Conservation (phyloP, 2,888 invertebrate species). For the Mechanitis messenoides region DNA sequence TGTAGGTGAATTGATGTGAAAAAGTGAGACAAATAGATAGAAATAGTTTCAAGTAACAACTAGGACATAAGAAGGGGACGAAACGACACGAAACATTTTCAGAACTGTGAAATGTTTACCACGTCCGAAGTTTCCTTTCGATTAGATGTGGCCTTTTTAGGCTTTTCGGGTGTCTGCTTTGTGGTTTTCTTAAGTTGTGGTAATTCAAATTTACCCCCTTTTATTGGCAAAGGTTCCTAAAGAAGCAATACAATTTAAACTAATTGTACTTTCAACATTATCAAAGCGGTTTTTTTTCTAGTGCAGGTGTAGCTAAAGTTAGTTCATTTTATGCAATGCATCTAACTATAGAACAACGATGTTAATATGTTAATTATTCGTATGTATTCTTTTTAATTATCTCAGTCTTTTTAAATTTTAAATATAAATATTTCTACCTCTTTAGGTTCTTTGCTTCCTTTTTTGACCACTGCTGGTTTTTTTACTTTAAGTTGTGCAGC, state of each 20-base stretch:
- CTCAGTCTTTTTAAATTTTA: slow-evolving; percentile 42
- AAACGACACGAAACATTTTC: slow-evolving; percentile 23
- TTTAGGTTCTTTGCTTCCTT: slow-evolving; percentile 48
- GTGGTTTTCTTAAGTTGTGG: slow-evolving; percentile 70
- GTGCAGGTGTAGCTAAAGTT: slow-evolving; percentile 45
- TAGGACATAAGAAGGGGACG: slow-evolving; percentile 28
- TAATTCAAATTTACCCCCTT: slow-evolving; percentile 69
- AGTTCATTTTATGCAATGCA: slow-evolving; percentile 46
- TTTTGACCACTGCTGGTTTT: slow-evolving; percentile 68
- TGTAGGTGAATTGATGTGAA: slow-evolving; percentile 11
- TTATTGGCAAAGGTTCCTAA: slow-evolving; percentile 66
- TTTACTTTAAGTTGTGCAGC: slow-evolving; percentile 69
- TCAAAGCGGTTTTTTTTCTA: slow-evolving; percentile 40
- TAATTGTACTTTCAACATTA: slow-evolving; percentile 41
- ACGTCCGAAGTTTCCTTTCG: slow-evolving; percentile 43
- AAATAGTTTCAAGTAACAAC: slow-evolving; percentile 21
- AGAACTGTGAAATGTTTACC: slow-evolving; percentile 52
- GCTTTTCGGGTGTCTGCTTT: slow-evolving; percentile 59
- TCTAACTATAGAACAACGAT: slow-evolving; percentile 18
- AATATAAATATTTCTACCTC: slow-evolving; percentile 51
- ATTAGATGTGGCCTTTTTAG: slow-evolving; percentile 52
- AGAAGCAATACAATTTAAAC: slow-evolving; percentile 56
- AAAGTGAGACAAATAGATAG: slow-evolving; percentile 16
- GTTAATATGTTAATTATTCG: slow-evolving; percentile 15
- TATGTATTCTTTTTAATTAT: slow-evolving; percentile 53